Evolutionary conservation across 2,113 vertebrate species (phyloP), one percentile per base, ranked within the genome.

Genomic region (Pseudorhombus dupliciocellatus): DNA sequence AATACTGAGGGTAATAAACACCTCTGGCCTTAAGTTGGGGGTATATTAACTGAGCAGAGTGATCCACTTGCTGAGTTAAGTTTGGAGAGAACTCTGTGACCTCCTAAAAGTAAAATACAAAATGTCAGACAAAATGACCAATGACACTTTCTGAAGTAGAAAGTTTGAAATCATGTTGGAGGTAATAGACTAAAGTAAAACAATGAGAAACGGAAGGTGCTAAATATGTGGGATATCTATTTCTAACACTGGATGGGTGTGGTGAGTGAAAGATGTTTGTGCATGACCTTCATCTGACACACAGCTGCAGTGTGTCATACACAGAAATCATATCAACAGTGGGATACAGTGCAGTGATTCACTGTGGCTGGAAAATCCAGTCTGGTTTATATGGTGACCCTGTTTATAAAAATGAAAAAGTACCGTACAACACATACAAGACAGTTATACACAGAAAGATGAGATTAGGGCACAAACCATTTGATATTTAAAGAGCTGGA

Each of bases 191-290:
- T 37, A 9, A 31, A 73, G 59, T 66, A 65, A 67, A 84, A 83
- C n/a, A n/a, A 76, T 59, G 30, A 75, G 62, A 57, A 70, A 48
- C 12, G 15, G 58, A 74, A 85, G 53, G 66, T 74, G 48, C 72
- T 61, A 77, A 87, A 70, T 54, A 61, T 18, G 70, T 24, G 57
- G 66, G 80, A 61, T 80, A 71, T 77, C 72, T 80, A 71, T 77
- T 75, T 87, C 59, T 53, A 62, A 84, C 68, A 73, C 58, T 80
- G 83, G 61, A 64, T 77, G 88, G 87, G 88, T 83, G 87, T 81
- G 87, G 84, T 73, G 78, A 81, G 46, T n/a, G 78, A 75, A 66
- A 70, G 60, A 66, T 80, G 70, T 75, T 80, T 84, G 76, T 73
- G 52, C 51, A 65, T 69, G 64, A 63, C 70, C 54, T 80, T 65